phyloP scores from a whole-genome alignment of 2,888 invertebrate species.

The Siphlonurus alternatus region DNA sequence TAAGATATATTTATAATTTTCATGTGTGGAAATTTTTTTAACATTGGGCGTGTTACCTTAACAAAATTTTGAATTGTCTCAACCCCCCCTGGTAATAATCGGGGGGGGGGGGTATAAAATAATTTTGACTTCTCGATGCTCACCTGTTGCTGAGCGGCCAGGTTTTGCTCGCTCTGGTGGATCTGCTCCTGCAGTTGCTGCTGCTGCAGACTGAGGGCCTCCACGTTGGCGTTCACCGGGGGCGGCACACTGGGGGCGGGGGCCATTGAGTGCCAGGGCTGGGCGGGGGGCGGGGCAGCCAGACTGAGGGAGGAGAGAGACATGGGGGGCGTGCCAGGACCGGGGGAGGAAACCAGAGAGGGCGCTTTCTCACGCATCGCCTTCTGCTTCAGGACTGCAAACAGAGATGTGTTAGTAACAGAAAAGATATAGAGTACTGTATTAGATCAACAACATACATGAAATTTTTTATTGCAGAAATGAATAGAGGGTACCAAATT shows the following conservation, averaged over 20 bases:
- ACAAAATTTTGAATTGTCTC: too few species aligned
- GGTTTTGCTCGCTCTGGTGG: conserved; percentile 87
- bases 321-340: conserved; percentile 2
- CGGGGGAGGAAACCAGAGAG: conserved; percentile 11
- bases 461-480: too few species aligned
- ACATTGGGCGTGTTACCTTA: too few species aligned
- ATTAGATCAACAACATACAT: too few species aligned
- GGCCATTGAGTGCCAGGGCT: conserved; percentile 31
- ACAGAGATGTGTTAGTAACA: too few species aligned
- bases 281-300: conserved; percentile 22
- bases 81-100: too few species aligned
- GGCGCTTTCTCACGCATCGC: conserved; percentile 15
- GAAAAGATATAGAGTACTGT: too few species aligned
- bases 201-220: conserved; percentile 43
- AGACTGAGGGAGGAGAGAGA: conserved; percentile 11
- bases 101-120: too few species aligned
- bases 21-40: too few species aligned
- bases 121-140: too few species aligned
- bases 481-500: too few species aligned
- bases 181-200: conserved; percentile 78
- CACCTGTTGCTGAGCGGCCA: conserved; percentile 87
- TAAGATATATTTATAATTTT: too few species aligned
- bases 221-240: conserved; percentile 13
- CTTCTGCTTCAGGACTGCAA: conserved; percentile 21
- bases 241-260: conserved; percentile 24